These are phyloP conservation scores for Buathra laborator DNA, from an alignment of 2,888 invertebrate genomes.

Conservation along the genomic window DNA sequence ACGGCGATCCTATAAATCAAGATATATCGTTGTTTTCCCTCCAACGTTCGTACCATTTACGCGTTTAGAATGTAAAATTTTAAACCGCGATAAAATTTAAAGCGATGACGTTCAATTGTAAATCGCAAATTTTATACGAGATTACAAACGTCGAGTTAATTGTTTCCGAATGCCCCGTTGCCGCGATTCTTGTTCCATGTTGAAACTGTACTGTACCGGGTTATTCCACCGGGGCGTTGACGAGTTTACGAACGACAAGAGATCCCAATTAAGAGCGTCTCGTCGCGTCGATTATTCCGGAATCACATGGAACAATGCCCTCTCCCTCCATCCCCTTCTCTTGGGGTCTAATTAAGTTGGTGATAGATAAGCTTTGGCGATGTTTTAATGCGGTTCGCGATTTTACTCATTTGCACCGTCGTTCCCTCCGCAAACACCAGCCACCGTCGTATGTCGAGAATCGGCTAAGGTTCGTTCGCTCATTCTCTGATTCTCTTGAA, in stretches of 20 bases:
- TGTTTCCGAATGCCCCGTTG: slow-evolving; percentile 45
- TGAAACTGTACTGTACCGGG: neutral
- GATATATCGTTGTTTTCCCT: neutral
- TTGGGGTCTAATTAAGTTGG: slow-evolving; percentile 57
- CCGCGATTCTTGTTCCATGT: neutral
- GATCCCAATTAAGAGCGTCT: slow-evolving; percentile 52
- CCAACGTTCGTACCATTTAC: slow-evolving; percentile 57
- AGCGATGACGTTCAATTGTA: neutral
- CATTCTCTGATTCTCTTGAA: neutral
- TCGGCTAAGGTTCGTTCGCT: neutral
- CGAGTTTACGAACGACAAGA: slow-evolving; percentile 58
- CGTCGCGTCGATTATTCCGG: slow-evolving; percentile 59
- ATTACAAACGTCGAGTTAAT: slow-evolving; percentile 22
- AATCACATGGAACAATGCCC: slow-evolving; percentile 51
- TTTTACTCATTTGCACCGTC: slow-evolving; percentile 37
- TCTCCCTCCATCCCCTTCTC: neutral
- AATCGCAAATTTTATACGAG: slow-evolving; percentile 18
- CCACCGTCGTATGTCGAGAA: slow-evolving; percentile 24
- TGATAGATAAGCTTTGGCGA: slow-evolving; percentile 65
- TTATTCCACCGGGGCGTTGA: slow-evolving; percentile 45
- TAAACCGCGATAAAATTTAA: neutral
- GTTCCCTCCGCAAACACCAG: slow-evolving; percentile 14
- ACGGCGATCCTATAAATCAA: slow-evolving; percentile 51
- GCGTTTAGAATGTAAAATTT: slow-evolving; percentile 44
- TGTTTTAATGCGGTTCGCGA: slow-evolving; percentile 54